Conservation (phyloP, 2,797 vertebrate genomes). For the Knipowitschia caucasica region DNA sequence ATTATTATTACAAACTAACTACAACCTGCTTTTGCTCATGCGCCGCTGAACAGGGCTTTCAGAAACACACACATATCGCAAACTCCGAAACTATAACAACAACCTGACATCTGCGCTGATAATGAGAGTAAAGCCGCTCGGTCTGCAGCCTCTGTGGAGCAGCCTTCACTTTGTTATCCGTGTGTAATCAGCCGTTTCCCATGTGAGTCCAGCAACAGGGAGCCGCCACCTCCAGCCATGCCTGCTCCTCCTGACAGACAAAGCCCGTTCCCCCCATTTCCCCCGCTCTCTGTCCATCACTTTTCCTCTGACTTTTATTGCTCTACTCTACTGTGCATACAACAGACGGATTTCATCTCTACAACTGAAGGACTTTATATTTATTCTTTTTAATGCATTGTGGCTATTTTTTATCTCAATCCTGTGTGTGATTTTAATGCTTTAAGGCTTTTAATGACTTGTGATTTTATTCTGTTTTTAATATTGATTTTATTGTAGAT, state of each 20-base stretch:
- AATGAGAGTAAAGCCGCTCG: slow-evolving; percentile 5
- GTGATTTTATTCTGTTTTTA: too few species aligned
- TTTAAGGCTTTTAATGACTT: too few species aligned
- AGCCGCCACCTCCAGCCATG: slow-evolving; percentile 25
- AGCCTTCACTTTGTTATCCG: slow-evolving; percentile 59
- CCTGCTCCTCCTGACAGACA: slow-evolving; percentile 18
- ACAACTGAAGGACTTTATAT: too few species aligned
- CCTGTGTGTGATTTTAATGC: too few species aligned
- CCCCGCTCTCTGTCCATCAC: slow-evolving; percentile 18
- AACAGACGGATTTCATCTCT: too few species aligned
- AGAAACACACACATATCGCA: neutral
- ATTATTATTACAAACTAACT: too few species aligned
- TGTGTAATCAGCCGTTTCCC: slow-evolving; percentile 66
- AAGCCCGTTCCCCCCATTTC: slow-evolving; percentile 49
- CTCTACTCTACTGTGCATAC: too few species aligned
- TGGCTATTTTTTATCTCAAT: too few species aligned
- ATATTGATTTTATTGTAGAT: too few species aligned
- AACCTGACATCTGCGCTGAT: neutral
- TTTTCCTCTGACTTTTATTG: slow-evolving; percentile 10
- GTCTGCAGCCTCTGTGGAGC: slow-evolving; percentile 42
- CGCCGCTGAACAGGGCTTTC: neutral
- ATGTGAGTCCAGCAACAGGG: slow-evolving; percentile 51
- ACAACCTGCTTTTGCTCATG: neutral
- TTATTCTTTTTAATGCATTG: too few species aligned
- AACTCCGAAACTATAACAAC: neutral